These are phyloP conservation scores for Ciconia stormi DNA, from an alignment of 2,113 vertebrate genomes.

Conservation along the genomic window DNA sequence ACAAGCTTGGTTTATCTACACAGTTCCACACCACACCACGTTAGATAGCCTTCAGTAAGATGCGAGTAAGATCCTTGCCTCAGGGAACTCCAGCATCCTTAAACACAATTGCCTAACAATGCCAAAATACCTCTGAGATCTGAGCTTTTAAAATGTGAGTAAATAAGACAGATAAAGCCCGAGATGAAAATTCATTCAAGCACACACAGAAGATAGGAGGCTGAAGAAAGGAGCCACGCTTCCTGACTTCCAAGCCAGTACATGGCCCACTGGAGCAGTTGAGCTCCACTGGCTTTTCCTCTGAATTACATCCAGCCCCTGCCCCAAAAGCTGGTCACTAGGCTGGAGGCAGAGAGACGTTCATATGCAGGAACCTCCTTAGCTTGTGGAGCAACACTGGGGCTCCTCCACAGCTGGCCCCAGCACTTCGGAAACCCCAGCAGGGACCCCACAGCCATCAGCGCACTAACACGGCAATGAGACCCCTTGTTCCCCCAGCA, in stretches of 20 bases:
- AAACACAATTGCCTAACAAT: neutral
- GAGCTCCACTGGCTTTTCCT: neutral
- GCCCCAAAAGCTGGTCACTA: neutral
- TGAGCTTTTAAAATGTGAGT: neutral
- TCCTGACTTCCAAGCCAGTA: neutral
- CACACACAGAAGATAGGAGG: neutral
- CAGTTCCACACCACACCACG: accelerated
- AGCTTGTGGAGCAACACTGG: neutral
- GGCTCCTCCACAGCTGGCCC: neutral
- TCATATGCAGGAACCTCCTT: neutral
- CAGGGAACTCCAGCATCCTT: neutral
- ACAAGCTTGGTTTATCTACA: neutral
- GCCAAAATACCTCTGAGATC: neutral
- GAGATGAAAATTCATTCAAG: neutral
- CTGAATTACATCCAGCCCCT: neutral
- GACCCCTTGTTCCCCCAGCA: neutral
- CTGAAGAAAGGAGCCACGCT: neutral
- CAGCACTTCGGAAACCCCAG: neutral
- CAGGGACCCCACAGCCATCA: neutral
- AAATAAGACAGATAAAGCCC: neutral
- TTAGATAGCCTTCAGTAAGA: neutral
- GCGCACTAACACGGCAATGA: neutral
- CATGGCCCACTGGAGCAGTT: neutral
- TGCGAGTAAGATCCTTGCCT: neutral
- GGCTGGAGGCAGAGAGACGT: neutral